Evolutionary conservation across 2,888 invertebrate genomes (phyloP), one percentile per base, ranked within the genome.

Genomic region (Rhamnusium bicolor): DNA sequence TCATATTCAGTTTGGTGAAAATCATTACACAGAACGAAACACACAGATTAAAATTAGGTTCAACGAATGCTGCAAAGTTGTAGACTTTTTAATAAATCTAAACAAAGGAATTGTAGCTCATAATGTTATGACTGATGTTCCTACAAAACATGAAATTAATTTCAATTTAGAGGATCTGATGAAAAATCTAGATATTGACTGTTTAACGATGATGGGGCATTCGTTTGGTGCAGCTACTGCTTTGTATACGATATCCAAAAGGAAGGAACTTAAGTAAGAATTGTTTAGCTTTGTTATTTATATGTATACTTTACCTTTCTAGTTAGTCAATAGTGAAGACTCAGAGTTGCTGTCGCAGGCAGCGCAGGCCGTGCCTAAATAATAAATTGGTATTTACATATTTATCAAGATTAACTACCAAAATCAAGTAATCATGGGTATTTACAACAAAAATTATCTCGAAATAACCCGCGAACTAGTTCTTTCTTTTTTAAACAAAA

Each of bases 221-320:
- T 93, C 92, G 0, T 93, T 93, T 86, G 93, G 93, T 6, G 93
- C 91, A 1, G 91, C 92, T 4, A 91, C 92, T 0, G 89, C 91
- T 8, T 83, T 93, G 1, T 87, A 90, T 24, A 88, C 92, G 0
- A 83, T 92, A 24, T 88, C 90, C 0, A 86, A 87, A 67, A 90
- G 92, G 72, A 82, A 85, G 24, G 87, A 92, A 77, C 89, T 92
- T 77, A 90, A 87, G 91, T 91, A 86, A 81, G 83, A 47, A n/a
- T n/a, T n/a, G n/a, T n/a, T n/a, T n/a, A n/a, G n/a, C n/a, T n/a
- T n/a, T n/a, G n/a, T 68, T 24, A 62, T 54, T 40, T 66, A 51
- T 53, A 63, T 19, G 10, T 51, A 51, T 51, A 19, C 18, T 51
- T 10, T 51, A 1, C 3, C 19, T 51, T 18, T 18, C 7, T 14